phyloP scores from a whole-genome alignment of 1,140 invertebrate genomes.

The Acarapis woodi region DNA sequence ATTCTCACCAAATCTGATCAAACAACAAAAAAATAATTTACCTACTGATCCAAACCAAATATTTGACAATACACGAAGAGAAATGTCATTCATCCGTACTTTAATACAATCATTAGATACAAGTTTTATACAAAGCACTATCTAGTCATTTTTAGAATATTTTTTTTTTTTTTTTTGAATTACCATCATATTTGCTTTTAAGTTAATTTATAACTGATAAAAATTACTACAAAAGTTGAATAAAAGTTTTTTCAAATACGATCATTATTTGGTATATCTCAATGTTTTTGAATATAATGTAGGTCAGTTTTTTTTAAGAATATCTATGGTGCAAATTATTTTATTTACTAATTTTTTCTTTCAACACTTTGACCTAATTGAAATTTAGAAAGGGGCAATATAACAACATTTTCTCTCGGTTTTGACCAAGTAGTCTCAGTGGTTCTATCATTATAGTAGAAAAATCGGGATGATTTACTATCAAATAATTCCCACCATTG shows the following conservation, averaged over 20 bases:
- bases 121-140: slow-evolving; percentile 1
- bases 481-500: slow-evolving; percentile 23
- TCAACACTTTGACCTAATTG: slow-evolving; percentile 23
- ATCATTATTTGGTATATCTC: too few relatives aligned
- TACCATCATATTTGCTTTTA: too few relatives aligned
- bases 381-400: slow-evolving; percentile 76
- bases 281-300: too few relatives aligned
- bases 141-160: not conserved
- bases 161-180: not conserved
- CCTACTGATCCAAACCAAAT: slow-evolving; percentile 32
- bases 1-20: slow-evolving; percentile 81
- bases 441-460: slow-evolving; percentile 90
- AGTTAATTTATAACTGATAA: too few relatives aligned
- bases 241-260: too few relatives aligned
- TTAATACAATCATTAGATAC: slow-evolving; percentile 79
- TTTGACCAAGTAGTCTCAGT: slow-evolving; percentile 89
- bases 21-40: slow-evolving; percentile 26
- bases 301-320: too few relatives aligned
- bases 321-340: too few relatives aligned
- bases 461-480: slow-evolving; percentile 77
- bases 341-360: not conserved
- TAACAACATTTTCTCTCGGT: slow-evolving; percentile 59
- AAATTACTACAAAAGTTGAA: too few relatives aligned
- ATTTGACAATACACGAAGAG: slow-evolving; percentile 82
- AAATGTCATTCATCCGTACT: slow-evolving; percentile 85